Percentiles rank a stretch among this genome's conserved stretches.
phyloP scores from a whole-genome alignment of 2,113 vertebrate genomes.

The Triplophysa tibetana region DNA sequence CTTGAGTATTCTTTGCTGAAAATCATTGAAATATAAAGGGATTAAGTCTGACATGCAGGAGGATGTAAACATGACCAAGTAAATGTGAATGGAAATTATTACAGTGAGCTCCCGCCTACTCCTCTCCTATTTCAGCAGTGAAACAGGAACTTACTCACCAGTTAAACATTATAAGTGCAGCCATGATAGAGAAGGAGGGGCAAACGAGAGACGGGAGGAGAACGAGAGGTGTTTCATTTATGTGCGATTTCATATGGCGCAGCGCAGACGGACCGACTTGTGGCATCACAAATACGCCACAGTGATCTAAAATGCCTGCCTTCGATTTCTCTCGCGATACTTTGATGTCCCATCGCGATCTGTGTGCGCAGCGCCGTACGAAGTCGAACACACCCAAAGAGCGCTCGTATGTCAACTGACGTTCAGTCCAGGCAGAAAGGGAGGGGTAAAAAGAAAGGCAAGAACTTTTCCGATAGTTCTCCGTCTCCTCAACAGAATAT shows the following conservation, averaged over 20 bases:
- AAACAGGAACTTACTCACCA: conserved; percentile 7
- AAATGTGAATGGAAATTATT: conserved; percentile 25
- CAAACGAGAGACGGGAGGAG: conserved; percentile 11
- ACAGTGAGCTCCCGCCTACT: not conserved
- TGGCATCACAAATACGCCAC: no score
- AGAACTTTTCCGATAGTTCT: conserved; percentile 63
- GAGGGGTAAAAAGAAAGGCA: conserved; percentile 72
- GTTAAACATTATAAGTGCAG: conserved; percentile 9
- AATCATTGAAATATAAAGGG: not conserved
- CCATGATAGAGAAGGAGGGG: not conserved
- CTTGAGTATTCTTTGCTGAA: not conserved
- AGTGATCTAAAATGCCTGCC: no score
- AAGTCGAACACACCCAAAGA: conserved; percentile 4
- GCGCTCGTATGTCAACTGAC: conserved; percentile 62
- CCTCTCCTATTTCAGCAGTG: conserved; percentile 5
- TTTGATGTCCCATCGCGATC: no score
- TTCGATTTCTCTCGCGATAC: no score
- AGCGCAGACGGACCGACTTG: no score
- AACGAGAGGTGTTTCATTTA: not conserved
- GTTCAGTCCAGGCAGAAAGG: conserved; percentile 62
- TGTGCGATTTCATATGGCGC: no score
- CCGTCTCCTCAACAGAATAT: conserved; percentile 31
- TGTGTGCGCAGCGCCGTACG: not conserved
- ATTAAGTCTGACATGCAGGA: not conserved
- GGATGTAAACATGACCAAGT: not conserved